Base-by-base conservation (phyloP, 1,140 invertebrate species). In the Hyles euphorbiae region DNA sequence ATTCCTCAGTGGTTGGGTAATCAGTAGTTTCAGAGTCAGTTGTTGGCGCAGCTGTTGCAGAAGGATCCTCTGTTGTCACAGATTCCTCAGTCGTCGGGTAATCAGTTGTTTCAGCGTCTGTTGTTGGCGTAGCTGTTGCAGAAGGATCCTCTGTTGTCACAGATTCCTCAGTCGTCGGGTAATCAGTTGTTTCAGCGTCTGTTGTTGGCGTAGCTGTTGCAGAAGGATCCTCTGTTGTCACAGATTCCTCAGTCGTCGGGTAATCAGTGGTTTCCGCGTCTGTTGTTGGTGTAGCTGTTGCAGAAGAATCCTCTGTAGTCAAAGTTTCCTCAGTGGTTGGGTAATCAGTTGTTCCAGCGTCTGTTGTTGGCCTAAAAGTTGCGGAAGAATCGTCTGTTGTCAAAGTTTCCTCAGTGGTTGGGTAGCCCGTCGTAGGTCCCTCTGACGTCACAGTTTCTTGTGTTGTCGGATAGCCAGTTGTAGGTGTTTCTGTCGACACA, bases 341-440 rank as follows among this genome's bases (percentile, higher is more conserved):
- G n/a, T n/a, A n/a, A n/a, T n/a, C n/a, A n/a, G 5, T 60, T 60
- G 48, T 76, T 56, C 48, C 79, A 82, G 7, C 49, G 10, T 10
- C 49, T 53, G 33, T 74, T 72, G 54, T 78, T n/a, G n/a, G 72
- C 3, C 76, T 49, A 2, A 76, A 22, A 12, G 69, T 72, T 7
- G 72, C 78, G 3, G 61, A 64, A 3, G 69, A 60, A 3, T 55
- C 59, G 7, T 8, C 7, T 55, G 50, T 51, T 11, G 36, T 49
- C 12, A 34, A n/a, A 11, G 46, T 49, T 10, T 45, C 53, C 55
- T 64, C 3, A 67, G 65, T 5, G 61, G 66, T 56, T 76, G 78
- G 7, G 71, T 57, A 34, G 47, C 34, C 5, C 12, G 49, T 33
- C 5, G 10, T 46, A 9, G 47, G 43, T 11, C 22, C 34, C 9